Base-by-base conservation (phyloP, 2,113 vertebrate genomes). In the Collichthys lucidus region DNA sequence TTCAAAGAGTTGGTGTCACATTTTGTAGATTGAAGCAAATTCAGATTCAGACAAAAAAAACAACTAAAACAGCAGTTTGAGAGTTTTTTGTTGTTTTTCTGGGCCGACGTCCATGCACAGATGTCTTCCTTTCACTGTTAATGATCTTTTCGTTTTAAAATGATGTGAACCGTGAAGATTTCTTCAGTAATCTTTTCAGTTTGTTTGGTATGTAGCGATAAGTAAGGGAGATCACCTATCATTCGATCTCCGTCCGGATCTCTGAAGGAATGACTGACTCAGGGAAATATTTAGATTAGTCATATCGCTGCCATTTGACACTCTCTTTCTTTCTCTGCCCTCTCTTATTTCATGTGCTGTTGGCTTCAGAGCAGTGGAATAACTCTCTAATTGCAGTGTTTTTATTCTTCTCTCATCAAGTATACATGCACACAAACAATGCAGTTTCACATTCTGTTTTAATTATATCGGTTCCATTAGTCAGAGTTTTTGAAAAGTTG, bases 271-370 rank as follows among this genome's bases (percentile, higher is more conserved):
- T 69, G 81, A 86, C 74, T 70, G 76, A 83, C 59, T 80, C 69
- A 69, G 46, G 47, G 52, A 91, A 86, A 75, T 57, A 86, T 77
- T 86, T 63, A 50, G 69, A 88, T 90, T 77, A 81, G 79, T 91
- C 85, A 88, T 86, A 62, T 74, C 10, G 60, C 69, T 84, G 78
- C 72, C 46, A 74, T 85, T 72, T 79, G 64, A 82, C 68, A 68
- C 0, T 12, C 2, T 40, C 35, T 62, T n/a, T 46, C 26, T 26
- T n/a, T 50, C 7, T 52, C 2, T 52, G 19, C 9, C n/a, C 35
- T 86, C 49, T 47, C 11, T 56, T 62, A 31, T 70, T 74, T 74
- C 11, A 20, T 79, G 11, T 53, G 68, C 26, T 80, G 1, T 24
- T 77, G 90, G 87, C 87, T 94, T 74, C 9, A 83, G 72, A 69